Percentiles rank a stretch among this genome's conserved stretches.
These are phyloP conservation scores for Platysternon megacephalum DNA, from an alignment of 2,113 vertebrate genomes.

Conservation along the genomic window DNA sequence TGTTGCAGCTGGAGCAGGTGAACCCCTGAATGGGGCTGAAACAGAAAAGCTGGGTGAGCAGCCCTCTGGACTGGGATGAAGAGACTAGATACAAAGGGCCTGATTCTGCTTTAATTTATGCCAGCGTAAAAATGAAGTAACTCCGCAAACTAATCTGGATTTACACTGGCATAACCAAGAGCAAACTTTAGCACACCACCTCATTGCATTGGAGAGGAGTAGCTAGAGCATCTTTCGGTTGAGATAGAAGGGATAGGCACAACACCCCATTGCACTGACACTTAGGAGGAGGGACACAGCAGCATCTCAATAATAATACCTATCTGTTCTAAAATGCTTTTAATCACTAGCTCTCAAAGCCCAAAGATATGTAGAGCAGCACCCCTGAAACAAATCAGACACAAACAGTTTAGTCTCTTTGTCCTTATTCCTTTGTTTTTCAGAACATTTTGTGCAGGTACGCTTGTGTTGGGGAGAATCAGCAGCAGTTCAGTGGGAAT, in stretches of 20 bases:
- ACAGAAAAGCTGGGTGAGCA: fast-evolving
- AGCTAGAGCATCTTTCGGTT: fast-evolving
- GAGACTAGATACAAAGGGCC: background rate
- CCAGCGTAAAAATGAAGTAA: background rate
- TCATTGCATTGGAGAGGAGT: fast-evolving
- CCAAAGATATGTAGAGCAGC: background rate
- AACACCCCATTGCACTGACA: fast-evolving
- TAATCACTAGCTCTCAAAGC: background rate
- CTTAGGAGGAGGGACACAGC: background rate
- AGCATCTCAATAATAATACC: background rate
- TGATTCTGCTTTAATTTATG: background rate
- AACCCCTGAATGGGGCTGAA: background rate
- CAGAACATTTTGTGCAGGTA: background rate
- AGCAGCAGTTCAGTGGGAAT: background rate
- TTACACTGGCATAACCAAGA: background rate
- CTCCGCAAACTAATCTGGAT: background rate
- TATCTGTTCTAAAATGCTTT: too few species aligned
- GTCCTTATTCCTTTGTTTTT: background rate
- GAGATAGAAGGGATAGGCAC: fast-evolving
- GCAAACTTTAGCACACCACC: background rate
- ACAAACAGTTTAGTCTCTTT: background rate
- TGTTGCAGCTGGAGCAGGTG: background rate
- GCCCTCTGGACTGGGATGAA: background rate
- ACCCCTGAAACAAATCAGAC: fast-evolving
- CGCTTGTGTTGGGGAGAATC: background rate